phyloP scores from a whole-genome alignment of 1,140 invertebrate species.

The Paralvinella palmiformis region DNA sequence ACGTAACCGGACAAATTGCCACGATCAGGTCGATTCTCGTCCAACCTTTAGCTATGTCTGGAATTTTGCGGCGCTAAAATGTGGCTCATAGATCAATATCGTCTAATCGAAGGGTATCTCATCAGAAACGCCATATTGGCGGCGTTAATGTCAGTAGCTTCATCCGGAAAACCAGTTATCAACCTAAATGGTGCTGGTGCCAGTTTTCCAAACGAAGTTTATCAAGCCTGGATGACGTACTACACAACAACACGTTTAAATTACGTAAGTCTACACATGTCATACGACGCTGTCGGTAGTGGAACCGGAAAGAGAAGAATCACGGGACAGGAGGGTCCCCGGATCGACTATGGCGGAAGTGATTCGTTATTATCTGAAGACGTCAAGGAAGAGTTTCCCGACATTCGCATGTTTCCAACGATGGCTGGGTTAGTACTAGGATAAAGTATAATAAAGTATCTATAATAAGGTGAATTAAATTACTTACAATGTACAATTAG shows the following conservation, averaged over 20 bases:
- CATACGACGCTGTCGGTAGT: conserved; percentile 14
- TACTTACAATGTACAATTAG: no score
- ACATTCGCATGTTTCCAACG: conserved; percentile 15
- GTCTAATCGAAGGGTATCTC: no score
- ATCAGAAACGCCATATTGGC: no score
- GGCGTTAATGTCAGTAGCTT: no score
- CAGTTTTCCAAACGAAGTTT: neutral
- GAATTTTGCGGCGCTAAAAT: no score
- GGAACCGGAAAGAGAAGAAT: neutral
- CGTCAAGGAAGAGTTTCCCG: conserved; percentile 6
- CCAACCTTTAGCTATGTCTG: no score
- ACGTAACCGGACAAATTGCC: no score
- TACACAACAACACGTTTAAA: neutral
- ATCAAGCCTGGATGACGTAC: conserved; percentile 1
- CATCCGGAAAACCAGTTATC: no score
- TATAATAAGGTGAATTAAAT: no score
- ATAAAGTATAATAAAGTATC: no score
- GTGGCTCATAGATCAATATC: no score
- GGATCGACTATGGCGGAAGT: conserved; percentile 8
- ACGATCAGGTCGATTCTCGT: no score
- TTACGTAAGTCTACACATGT: neutral
- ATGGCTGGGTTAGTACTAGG: conserved; percentile 10
- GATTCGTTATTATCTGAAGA: conserved; percentile 12
- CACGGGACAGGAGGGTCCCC: neutral
- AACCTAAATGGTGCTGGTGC: neutral